A percentile compares a stretch with the other conserved stretches of the same genome.
These are phyloP conservation scores for Sinopyrophorus schimmeli DNA, from an alignment of 2,888 invertebrate species.

Conservation along the genomic window DNA sequence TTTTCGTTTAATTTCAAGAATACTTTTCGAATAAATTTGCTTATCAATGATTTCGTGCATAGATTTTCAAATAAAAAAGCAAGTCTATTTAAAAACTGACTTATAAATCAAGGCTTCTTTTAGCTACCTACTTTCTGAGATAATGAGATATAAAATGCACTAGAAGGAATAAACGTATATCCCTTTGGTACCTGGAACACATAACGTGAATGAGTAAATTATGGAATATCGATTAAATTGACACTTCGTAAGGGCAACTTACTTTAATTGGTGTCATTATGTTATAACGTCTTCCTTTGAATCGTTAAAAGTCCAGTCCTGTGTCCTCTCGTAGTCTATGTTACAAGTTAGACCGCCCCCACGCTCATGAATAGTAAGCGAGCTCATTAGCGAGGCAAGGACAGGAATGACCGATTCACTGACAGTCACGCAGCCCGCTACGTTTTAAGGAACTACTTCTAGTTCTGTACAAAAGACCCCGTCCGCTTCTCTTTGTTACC, in stretches of 20 bases:
- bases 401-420: constrained; percentile 44
- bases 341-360: constrained; percentile 41
- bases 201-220: constrained; percentile 11
- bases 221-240: constrained; percentile 22
- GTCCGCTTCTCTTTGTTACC: too few relatives aligned
- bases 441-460: too few relatives aligned
- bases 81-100: constrained; percentile 8
- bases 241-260: constrained; percentile 15
- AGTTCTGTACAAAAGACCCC: too few relatives aligned
- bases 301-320: constrained; percentile 20
- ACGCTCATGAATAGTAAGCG: constrained; percentile 51
- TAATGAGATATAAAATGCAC: constrained; percentile 18
- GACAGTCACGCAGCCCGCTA: constrained; percentile 25
- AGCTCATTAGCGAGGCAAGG: constrained; percentile 48
- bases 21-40: too few relatives aligned
- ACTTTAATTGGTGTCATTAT: constrained; percentile 24
- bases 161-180: constrained; percentile 6
- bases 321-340: constrained; percentile 24
- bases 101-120: constrained; percentile 13
- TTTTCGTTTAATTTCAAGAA: too few relatives aligned
- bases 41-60: too few relatives aligned
- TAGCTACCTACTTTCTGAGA: constrained; percentile 12
- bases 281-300: constrained; percentile 23
- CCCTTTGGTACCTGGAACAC: neutral
- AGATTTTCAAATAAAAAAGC: too few relatives aligned